phyloP scores from a whole-genome alignment of 2,113 vertebrate species.

The Pteruthius melanotis region DNA sequence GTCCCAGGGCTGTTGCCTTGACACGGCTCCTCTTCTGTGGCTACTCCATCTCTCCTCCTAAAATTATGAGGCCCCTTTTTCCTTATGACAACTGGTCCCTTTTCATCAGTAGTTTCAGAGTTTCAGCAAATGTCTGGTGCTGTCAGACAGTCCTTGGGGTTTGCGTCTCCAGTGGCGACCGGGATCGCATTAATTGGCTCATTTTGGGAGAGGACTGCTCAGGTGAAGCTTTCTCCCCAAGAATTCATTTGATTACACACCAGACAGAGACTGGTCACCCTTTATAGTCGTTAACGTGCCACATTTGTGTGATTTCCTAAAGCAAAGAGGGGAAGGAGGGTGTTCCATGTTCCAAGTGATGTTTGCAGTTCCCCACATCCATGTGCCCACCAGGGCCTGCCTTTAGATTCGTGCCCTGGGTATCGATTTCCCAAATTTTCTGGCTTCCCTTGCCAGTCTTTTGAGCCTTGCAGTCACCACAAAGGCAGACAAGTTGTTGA shows the following conservation, averaged over 20 bases:
- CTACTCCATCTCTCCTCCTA: not conserved
- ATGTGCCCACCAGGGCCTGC: not conserved
- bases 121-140: not conserved
- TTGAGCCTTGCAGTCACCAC: not conserved
- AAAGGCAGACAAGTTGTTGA: not conserved
- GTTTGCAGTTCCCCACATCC: not conserved
- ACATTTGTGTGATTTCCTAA: not conserved
- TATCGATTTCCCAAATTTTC: not conserved
- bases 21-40: not conserved
- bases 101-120: not conserved
- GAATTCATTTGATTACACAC: not conserved
- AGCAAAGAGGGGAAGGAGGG: not conserved
- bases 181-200: fast-evolving
- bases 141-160: not conserved
- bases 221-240: not conserved
- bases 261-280: not conserved
- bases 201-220: not conserved
- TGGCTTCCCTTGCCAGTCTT: not conserved
- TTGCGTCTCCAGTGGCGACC: not conserved
- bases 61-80: not conserved
- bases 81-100: fast-evolving
- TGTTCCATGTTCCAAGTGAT: not conserved
- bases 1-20: not conserved
- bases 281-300: not conserved
- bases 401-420: not conserved